These are phyloP conservation scores for Bombus fervidus DNA, from an alignment of 1,140 invertebrate genomes.

Conservation along the genomic window DNA sequence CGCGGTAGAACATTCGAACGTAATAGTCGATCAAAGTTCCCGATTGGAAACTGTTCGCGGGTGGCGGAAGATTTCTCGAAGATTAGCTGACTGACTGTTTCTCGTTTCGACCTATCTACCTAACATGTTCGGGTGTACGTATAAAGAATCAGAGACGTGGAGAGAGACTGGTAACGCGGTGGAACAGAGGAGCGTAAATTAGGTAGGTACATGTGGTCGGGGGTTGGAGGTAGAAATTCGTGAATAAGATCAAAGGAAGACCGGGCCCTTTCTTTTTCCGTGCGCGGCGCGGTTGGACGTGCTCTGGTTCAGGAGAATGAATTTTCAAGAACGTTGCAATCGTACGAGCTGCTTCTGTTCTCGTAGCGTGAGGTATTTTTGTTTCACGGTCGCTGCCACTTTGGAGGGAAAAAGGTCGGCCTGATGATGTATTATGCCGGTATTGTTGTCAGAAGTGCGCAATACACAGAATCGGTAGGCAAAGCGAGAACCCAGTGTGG, in stretches of 20 bases:
- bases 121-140: background rate
- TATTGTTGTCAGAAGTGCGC: background rate
- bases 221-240: background rate
- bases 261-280: background rate
- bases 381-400: background rate
- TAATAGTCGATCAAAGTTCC: background rate
- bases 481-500: background rate
- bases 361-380: background rate
- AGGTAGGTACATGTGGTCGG: conserved; percentile 19
- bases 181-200: background rate
- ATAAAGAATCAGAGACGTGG: background rate
- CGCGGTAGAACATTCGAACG: background rate
- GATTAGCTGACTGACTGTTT: background rate
- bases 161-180: no score
- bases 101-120: background rate
- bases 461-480: background rate
- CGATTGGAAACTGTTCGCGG: background rate
- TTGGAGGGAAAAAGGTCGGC: background rate
- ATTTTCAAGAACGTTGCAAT: conserved; percentile 8
- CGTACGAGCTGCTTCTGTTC: background rate
- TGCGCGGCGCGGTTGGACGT: background rate
- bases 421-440: conserved; percentile 9
- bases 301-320: conserved; percentile 10
- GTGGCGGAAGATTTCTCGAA: background rate
- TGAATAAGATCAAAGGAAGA: conserved; percentile 26